Percentiles rank a stretch among this genome's conserved stretches.
phyloP scores from a whole-genome alignment of 2,888 invertebrate genomes.

The Argynnis bischoffii region DNA sequence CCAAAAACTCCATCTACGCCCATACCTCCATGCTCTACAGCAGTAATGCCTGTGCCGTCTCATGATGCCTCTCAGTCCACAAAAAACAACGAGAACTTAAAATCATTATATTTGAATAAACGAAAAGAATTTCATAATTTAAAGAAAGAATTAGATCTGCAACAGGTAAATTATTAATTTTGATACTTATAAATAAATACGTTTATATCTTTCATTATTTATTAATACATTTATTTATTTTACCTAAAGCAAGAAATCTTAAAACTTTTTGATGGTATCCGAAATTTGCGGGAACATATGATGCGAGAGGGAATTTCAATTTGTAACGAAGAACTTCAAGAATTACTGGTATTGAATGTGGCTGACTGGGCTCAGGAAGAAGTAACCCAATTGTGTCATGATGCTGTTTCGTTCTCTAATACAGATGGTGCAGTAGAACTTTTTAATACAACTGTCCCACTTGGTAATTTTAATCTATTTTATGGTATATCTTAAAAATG shows the following conservation, averaged over 20 bases:
- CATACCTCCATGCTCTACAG: slow-evolving; percentile 20
- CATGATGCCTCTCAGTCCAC: slow-evolving; percentile 35
- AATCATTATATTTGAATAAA: slow-evolving; percentile 53
- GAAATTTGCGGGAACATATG: slow-evolving; percentile 62
- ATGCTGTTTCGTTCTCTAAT: slow-evolving; percentile 52
- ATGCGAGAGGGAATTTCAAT: slow-evolving; percentile 55
- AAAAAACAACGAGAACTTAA: slow-evolving; percentile 57
- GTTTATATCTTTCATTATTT: background rate
- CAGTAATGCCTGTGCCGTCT: slow-evolving; percentile 22
- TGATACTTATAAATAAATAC: background rate
- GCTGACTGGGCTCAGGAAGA: slow-evolving; percentile 72
- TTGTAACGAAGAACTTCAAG: slow-evolving; percentile 57
- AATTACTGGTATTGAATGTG: slow-evolving; percentile 70
- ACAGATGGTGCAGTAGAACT: slow-evolving; percentile 56
- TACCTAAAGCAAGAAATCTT: slow-evolving; percentile 61
- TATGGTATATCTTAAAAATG: too few species aligned
- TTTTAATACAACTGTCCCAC: slow-evolving; percentile 52
- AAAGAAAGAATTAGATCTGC: slow-evolving; percentile 75
- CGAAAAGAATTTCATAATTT: slow-evolving; percentile 61
- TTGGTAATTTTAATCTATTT: slow-evolving; percentile 49
- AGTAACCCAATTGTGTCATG: slow-evolving; percentile 63
- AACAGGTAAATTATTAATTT: slow-evolving; percentile 59
- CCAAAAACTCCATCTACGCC: slow-evolving; percentile 47
- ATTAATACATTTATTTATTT: background rate
- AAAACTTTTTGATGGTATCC: slow-evolving; percentile 62